Base-by-base conservation (phyloP, 1,140 invertebrate species). In the Drosophila leontia region DNA sequence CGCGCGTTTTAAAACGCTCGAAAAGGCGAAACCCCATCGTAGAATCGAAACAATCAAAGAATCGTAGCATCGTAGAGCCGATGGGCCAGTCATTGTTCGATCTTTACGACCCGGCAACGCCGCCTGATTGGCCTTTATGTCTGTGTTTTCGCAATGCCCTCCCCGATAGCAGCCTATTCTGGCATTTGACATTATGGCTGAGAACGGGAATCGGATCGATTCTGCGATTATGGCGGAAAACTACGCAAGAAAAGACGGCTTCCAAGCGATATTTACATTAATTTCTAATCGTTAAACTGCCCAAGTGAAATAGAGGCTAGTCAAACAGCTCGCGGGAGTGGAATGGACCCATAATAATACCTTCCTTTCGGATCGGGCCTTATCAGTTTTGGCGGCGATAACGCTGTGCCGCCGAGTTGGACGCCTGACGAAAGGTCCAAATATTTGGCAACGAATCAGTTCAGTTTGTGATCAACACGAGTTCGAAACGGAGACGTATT, bases 51-150 rank as follows among this genome's bases (percentile, higher is more conserved):
- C 9, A 23, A 41, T 57, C 71, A 68, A 7, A 50, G 50, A 37
- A 19, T 44, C 23, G 41, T 57, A 77, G 55, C 55, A 57, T 58
- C 62, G 37, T 34, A n/a, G 41, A 29, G 17, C 57, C 72, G 79
- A 78, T 82, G 65, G 64, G 47, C 60, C 60, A 70, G 64, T 41
- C 75, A 56, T 57, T 71, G 75, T 53, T 53, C 79, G 79, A 70
- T 55, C 56, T 64, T 82, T 87, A 75, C 64, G 65, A 87, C 79
- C 74, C 78, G 26, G 29, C 42, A 58, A 50, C 79, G 76, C 42
- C 41, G 44, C 39, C 41, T 60, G 60, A 80, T 83, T 83, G 81
- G 45, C 32, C 65, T 70, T 60, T 68, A 55, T 67, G 77, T 63
- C 56, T 77, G 71, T 62, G 72, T 65, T 86, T 86, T 82, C 44